phyloP scores from a whole-genome alignment of 2,888 invertebrate species.

The Drosophila fungiperda region DNA sequence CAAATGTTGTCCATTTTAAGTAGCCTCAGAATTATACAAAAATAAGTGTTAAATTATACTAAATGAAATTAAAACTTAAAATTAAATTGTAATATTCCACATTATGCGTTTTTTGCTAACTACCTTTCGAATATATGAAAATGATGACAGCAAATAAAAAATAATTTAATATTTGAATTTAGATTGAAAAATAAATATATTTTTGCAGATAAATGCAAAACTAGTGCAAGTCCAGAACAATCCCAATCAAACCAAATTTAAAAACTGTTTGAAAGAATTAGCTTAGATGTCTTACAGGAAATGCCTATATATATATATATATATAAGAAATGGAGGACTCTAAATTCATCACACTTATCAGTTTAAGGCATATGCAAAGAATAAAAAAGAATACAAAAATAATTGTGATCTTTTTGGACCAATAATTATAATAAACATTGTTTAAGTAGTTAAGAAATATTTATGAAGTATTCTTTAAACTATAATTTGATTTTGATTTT shows the following conservation, averaged over 20 bases:
- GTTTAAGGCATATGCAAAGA: background rate
- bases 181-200: background rate
- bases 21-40: background rate
- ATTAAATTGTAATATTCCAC: rapidly evolving
- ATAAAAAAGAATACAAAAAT: background rate
- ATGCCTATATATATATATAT: background rate
- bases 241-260: background rate
- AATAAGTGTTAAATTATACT: background rate
- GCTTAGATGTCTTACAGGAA: background rate
- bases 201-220: too few species aligned
- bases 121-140: background rate
- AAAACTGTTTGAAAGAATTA: background rate
- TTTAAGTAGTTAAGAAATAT: background rate
- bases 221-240: background rate
- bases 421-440: background rate
- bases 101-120: background rate
- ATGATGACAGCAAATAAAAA: background rate
- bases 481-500: background rate
- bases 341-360: background rate
- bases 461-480: background rate
- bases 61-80: background rate
- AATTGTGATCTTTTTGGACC: background rate
- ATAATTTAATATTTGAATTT: background rate
- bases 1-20: background rate
- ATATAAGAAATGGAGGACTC: background rate